Conservation (phyloP, 1,140 invertebrate species). For the Sycophaga agraensis region DNA sequence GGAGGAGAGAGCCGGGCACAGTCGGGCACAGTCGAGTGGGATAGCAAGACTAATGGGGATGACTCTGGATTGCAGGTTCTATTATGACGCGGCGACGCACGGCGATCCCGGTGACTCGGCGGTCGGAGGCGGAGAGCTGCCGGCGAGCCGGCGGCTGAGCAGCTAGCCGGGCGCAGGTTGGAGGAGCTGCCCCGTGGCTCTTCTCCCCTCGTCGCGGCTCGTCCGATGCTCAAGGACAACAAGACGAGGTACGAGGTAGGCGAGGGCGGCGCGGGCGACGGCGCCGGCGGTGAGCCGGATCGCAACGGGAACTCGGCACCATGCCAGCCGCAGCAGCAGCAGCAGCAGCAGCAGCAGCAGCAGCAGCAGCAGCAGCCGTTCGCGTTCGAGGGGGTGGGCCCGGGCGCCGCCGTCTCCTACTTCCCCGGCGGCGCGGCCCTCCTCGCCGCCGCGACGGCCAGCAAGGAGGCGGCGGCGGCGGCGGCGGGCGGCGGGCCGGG, state of each 20-base stretch:
- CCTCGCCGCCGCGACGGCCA: background rate
- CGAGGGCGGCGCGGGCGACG: slow-evolving; percentile 41
- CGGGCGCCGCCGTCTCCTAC: background rate
- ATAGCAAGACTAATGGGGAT: background rate
- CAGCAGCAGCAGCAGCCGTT: slow-evolving; percentile 33
- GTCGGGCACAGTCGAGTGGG: background rate
- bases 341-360: slow-evolving; percentile 14
- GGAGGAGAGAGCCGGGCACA: background rate
- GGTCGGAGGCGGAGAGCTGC: slow-evolving; percentile 12
- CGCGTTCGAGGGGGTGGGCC: background rate
- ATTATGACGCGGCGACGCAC: slow-evolving; percentile 24
- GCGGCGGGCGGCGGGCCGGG: slow-evolving; percentile 44
- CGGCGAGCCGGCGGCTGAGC: slow-evolving; percentile 20
- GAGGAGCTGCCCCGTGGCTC: slow-evolving; percentile 22
- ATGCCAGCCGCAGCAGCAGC: slow-evolving; percentile 38
- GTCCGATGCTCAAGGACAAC: slow-evolving; percentile 50
- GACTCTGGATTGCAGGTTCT: background rate
- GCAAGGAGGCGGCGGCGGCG: slow-evolving; percentile 35
- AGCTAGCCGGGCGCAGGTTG: slow-evolving; percentile 8
- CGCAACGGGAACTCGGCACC: slow-evolving; percentile 28
- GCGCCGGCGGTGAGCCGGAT: slow-evolving; percentile 22
- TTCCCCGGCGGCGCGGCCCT: background rate
- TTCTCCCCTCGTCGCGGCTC: slow-evolving; percentile 32
- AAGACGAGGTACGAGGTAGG: slow-evolving; percentile 45
- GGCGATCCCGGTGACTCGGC: background rate